Evolutionary conservation across 2,888 invertebrate species (phyloP).

Genomic region (Apocheima hispidaria): DNA sequence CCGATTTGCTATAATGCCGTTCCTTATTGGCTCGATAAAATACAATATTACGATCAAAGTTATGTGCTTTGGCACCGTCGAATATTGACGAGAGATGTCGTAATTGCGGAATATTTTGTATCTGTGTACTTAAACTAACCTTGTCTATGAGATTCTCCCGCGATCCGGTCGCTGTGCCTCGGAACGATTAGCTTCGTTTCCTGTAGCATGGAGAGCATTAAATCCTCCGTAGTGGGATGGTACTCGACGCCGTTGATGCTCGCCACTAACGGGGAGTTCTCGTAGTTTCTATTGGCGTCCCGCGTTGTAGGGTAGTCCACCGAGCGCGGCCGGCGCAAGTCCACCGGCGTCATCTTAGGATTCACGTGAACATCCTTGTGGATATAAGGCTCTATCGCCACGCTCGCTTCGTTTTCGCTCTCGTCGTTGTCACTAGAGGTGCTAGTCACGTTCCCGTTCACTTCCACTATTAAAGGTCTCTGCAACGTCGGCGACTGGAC

Average conservation of each 20-base stretch:
- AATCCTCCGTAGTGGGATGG: constrained; percentile 79
- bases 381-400: constrained; percentile 73
- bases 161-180: constrained; percentile 68
- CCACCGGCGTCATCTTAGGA: constrained; percentile 84
- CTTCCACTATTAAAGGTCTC: constrained; percentile 74
- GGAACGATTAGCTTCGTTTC: constrained; percentile 80
- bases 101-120: background rate
- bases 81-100: background rate
- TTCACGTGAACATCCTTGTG: constrained; percentile 84
- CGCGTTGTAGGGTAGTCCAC: constrained; percentile 67
- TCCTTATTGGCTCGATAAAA: too few species aligned
- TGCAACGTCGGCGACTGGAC: constrained; percentile 75
- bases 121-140: constrained; percentile 59
- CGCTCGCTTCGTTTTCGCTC: constrained; percentile 65
- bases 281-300: constrained; percentile 72
- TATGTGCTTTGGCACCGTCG: too few species aligned
- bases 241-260: constrained; percentile 81
- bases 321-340: constrained; percentile 73
- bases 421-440: constrained; percentile 57
- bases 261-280: constrained; percentile 78
- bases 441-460: constrained; percentile 64
- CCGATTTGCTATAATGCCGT: too few species aligned
- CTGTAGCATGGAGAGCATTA: constrained; percentile 81
- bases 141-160: constrained; percentile 76
- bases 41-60: too few species aligned